Evolutionary conservation across 1,140 invertebrate species (phyloP).

Genomic region (Lerema accius): DNA sequence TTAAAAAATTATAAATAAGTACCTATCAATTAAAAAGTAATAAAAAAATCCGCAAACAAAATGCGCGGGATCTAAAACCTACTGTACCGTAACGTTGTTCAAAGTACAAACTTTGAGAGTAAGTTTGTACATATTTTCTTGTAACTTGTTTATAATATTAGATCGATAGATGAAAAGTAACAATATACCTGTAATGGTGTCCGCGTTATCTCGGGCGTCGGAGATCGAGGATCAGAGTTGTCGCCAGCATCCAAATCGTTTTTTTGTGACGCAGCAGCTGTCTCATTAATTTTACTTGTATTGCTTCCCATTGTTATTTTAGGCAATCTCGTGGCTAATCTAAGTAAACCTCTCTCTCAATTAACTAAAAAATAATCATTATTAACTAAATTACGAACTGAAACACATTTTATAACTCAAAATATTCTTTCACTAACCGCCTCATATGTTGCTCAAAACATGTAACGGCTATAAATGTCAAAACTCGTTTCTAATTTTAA

Average conservation of each 20-base stretch:
- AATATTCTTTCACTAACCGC: conserved; percentile 28
- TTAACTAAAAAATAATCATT: conserved; percentile 32
- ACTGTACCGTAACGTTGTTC: too few species aligned
- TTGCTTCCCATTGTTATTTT: conserved; percentile 67
- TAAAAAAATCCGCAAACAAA: too few species aligned
- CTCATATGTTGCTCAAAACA: conserved; percentile 58
- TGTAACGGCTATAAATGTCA: conserved; percentile 72
- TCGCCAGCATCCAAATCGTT: conserved; percentile 52
- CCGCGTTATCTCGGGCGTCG: conserved; percentile 73
- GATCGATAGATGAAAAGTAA: conserved; percentile 27
- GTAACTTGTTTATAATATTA: too few species aligned
- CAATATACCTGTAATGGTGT: conserved; percentile 69
- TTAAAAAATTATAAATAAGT: too few species aligned
- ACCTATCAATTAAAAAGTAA: too few species aligned
- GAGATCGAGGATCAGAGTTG: conserved; percentile 75
- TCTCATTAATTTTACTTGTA: conserved; percentile 61
- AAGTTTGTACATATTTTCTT: too few species aligned
- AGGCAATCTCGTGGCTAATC: conserved; percentile 7
- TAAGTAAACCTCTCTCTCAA: conserved; percentile 31
- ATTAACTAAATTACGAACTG: conserved; percentile 24
- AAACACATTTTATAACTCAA: conserved; percentile 29
- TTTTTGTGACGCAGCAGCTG: conserved; percentile 54
- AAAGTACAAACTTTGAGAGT: conserved; percentile 14
- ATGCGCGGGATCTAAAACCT: too few species aligned
- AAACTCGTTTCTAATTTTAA: conserved; percentile 62